A percentile compares a stretch with the other conserved stretches of the same genome.
These are phyloP conservation scores for Drosophila falleni DNA, from an alignment of 2,888 invertebrate species.

Conservation along the genomic window DNA sequence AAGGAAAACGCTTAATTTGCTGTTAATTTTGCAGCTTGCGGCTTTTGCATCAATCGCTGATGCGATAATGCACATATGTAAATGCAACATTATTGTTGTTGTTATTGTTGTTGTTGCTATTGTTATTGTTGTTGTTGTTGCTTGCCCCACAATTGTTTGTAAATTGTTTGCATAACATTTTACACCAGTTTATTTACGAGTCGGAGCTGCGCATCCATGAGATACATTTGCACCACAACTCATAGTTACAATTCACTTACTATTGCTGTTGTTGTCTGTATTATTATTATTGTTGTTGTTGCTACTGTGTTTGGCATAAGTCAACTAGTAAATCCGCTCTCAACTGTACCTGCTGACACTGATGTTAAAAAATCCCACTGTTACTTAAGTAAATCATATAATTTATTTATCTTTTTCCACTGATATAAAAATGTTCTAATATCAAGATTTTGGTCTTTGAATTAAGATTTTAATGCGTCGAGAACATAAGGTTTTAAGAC, in stretches of 20 bases:
- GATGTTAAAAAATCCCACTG: conserved; percentile 26
- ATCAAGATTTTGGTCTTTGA: too few species aligned
- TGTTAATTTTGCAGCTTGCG: conserved; percentile 74
- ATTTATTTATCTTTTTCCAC: too few species aligned
- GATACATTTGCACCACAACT: conserved; percentile 44
- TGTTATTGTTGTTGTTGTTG: conserved; percentile 4
- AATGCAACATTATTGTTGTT: conserved; percentile 19
- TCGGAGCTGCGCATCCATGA: conserved; percentile 40
- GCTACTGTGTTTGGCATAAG: conserved; percentile 21
- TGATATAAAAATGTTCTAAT: too few species aligned
- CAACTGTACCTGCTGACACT: conserved; percentile 23
- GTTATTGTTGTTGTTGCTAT: conserved; percentile 2
- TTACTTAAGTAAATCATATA: neutral
- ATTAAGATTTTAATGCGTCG: too few species aligned
- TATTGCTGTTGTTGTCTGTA: conserved; percentile 7
- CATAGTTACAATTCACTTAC: conserved; percentile 33
- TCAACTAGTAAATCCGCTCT: conserved; percentile 2
- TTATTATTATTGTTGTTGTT: conserved; percentile 10
- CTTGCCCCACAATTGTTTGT: conserved; percentile 47
- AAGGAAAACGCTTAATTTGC: conserved; percentile 75
- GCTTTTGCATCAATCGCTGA: conserved; percentile 62
- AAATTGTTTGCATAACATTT: conserved; percentile 80
- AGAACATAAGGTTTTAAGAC: too few species aligned
- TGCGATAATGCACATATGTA: conserved; percentile 27
- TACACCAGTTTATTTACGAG: conserved; percentile 60